phyloP scores from a whole-genome alignment of 2,888 invertebrate genomes.

The Dicyrtomina minuta region DNA sequence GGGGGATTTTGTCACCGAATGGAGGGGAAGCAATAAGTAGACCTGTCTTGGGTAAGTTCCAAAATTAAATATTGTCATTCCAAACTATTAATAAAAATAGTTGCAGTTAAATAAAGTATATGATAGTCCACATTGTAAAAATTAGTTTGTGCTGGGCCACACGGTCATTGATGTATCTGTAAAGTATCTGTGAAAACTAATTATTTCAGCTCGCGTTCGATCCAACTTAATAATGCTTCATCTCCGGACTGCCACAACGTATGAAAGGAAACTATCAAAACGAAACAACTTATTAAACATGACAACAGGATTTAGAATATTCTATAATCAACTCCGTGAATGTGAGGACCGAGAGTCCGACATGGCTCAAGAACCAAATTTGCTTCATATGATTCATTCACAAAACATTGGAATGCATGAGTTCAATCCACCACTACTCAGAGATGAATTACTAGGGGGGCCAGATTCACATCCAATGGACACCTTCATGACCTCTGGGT shows the following conservation, averaged over 20 bases:
- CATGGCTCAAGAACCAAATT: conserved; percentile 38
- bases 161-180: background rate
- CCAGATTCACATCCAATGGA: too few relatives aligned
- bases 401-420: conserved; percentile 6
- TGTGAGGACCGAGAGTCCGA: conserved; percentile 43
- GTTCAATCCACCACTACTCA: conserved; percentile 3
- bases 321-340: conserved; percentile 44
- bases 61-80: too few relatives aligned
- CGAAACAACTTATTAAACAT: conserved; percentile 39
- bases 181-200: too few relatives aligned
- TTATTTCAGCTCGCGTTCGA: conserved; percentile 43
- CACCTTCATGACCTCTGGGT: background rate
- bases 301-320: conserved; percentile 44
- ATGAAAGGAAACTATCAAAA: conserved; percentile 37
- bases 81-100: background rate
- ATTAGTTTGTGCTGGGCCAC: background rate
- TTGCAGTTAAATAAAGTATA: background rate
- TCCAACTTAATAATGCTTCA: conserved; percentile 45
- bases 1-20: conserved; percentile 44
- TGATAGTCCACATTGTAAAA: background rate
- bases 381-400: conserved; percentile 33
- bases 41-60: conserved; percentile 48
- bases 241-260: conserved; percentile 39
- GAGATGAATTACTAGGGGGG: too few relatives aligned
- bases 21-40: conserved; percentile 40